Percentiles rank a stretch among this genome's conserved stretches.
phyloP scores from a whole-genome alignment of 2,797 vertebrate genomes.

The Antennarius maculatus region DNA sequence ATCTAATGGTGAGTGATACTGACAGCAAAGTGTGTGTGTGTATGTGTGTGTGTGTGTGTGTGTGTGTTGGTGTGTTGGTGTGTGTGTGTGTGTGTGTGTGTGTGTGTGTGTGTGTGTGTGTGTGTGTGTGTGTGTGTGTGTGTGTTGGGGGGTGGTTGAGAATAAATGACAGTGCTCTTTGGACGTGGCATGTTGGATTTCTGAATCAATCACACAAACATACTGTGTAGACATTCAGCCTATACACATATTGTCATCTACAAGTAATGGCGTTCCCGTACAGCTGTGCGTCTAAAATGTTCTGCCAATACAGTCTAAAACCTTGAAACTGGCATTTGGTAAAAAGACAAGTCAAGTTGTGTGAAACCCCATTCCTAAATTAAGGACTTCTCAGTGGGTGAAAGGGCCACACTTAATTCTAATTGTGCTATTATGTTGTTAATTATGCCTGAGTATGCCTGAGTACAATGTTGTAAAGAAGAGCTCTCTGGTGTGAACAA shows the following conservation, averaged over 20 bases:
- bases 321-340: constrained; percentile 6
- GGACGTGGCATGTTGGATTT: constrained; percentile 39
- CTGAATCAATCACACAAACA: constrained; percentile 45
- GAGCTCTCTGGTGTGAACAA: not conserved
- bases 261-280: constrained; percentile 16
- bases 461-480: not conserved
- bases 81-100: not conserved
- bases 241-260: constrained; percentile 21
- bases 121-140: not conserved
- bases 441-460: constrained; percentile 17
- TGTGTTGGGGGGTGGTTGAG: not conserved
- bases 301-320: constrained; percentile 13
- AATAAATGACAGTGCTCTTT: constrained; percentile 53
- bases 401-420: constrained; percentile 32
- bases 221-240: not conserved
- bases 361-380: constrained; percentile 1
- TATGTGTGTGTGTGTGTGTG: constrained; percentile 18
- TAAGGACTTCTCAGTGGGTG: constrained; percentile 8
- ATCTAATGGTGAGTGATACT: constrained; percentile 91
- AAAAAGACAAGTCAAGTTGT: not conserved
- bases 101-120: constrained; percentile 15
- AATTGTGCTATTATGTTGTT: constrained; percentile 34
- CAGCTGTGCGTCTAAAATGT: constrained; percentile 12
- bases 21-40: not conserved
- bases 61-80: not conserved